Conservation (phyloP, 1,140 invertebrate species). For the Rhizoglyphus robini region DNA sequence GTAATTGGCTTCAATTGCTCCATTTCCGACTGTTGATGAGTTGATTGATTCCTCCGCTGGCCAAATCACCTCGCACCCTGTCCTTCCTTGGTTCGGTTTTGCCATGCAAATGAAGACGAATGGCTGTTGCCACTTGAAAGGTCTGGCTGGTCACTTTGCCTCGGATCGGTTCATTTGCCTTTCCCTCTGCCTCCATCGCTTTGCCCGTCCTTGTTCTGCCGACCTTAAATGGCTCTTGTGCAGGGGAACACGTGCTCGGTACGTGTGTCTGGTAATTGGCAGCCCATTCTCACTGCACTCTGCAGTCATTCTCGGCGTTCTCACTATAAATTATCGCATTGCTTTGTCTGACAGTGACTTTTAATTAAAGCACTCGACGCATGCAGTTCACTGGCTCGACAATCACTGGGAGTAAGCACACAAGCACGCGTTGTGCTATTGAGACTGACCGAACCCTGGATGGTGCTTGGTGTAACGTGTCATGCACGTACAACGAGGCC, state of each 20-base stretch:
- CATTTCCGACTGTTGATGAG: constrained; percentile 10
- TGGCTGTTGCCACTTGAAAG: neutral
- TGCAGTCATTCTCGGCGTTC: neutral
- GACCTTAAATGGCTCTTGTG: neutral
- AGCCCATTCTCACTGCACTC: neutral
- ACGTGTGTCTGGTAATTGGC: constrained; percentile 12
- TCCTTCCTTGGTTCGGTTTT: neutral
- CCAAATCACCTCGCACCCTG: neutral
- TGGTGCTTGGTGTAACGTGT: neutral
- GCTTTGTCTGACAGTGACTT: constrained; percentile 7
- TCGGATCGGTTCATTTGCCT: neutral
- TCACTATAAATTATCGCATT: neutral
- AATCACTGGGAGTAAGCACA: neutral
- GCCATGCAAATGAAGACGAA: constrained; percentile 11
- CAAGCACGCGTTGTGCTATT: neutral
- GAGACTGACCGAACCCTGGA: neutral
- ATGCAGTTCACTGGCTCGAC: neutral
- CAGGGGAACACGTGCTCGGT: neutral
- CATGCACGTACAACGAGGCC: neutral
- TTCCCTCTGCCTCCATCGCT: neutral
- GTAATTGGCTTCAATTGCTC: constrained; percentile 9
- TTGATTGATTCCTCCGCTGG: neutral
- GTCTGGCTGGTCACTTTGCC: neutral
- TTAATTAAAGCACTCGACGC: constrained; percentile 14
- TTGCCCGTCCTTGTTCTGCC: neutral